Percentiles rank a stretch among this genome's conserved stretches.
These are phyloP conservation scores for Triplophysa bombifrons DNA, from an alignment of 2,797 vertebrate species.

Conservation along the genomic window DNA sequence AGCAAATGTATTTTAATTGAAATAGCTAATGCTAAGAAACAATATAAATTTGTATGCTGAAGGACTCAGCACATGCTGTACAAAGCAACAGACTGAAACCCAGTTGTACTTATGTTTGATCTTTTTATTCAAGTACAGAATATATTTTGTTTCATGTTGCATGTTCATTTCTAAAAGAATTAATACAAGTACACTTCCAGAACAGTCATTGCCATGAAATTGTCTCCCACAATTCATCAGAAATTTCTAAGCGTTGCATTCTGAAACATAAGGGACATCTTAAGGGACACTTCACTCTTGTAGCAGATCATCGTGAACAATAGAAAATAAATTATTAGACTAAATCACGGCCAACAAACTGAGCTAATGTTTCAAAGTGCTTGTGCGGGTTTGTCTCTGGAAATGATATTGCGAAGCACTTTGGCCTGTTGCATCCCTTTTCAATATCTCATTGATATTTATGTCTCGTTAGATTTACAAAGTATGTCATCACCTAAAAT, in stretches of 20 bases:
- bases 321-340: slow-evolving; percentile 51
- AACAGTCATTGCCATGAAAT: slow-evolving; percentile 57
- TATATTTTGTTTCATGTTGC: slow-evolving; percentile 55
- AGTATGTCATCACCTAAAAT: slow-evolving; percentile 61
- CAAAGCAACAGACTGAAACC: slow-evolving; percentile 25
- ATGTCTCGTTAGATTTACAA: slow-evolving; percentile 41
- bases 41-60: no score
- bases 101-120: slow-evolving; percentile 49
- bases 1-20: no score
- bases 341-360: slow-evolving; percentile 49
- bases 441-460: slow-evolving; percentile 62
- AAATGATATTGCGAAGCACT: slow-evolving; percentile 57
- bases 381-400: slow-evolving; percentile 68
- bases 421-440: slow-evolving; percentile 54
- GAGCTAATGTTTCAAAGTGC: slow-evolving; percentile 76
- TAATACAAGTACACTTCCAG: slow-evolving; percentile 56
- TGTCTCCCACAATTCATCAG: slow-evolving; percentile 53
- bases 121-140: slow-evolving; percentile 63
- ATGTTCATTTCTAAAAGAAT: slow-evolving; percentile 54
- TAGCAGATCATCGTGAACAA: slow-evolving; percentile 15
- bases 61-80: not conserved
- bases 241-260: slow-evolving; percentile 43
- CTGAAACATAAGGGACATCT: slow-evolving; percentile 33
- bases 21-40: no score
- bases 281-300: slow-evolving; percentile 47